Conservation (phyloP, 1,140 invertebrate genomes). For the Drosophila dunni region DNA sequence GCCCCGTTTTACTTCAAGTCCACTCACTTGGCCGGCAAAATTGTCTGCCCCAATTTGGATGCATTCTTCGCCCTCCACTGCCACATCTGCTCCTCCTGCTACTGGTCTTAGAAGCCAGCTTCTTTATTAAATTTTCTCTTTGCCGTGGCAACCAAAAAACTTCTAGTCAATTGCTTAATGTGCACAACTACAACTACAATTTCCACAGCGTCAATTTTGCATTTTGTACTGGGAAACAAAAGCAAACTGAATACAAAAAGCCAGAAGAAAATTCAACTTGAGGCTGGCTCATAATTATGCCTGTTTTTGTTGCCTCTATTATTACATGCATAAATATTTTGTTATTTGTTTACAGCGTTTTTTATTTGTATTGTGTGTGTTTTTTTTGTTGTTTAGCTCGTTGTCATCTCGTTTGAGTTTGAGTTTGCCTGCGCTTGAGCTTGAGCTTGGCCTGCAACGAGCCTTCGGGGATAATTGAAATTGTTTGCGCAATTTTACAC, state of each 20-base stretch:
- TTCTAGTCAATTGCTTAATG: constrained; percentile 72
- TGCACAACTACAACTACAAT: constrained; percentile 57
- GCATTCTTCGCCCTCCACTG: constrained; percentile 27
- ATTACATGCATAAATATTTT: constrained; percentile 64
- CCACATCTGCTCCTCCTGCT: no score
- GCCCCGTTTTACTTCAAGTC: constrained; percentile 58
- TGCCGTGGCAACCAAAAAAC: constrained; percentile 35
- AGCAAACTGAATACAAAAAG: constrained; percentile 2
- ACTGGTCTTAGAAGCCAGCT: constrained; percentile 17
- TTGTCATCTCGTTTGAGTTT: constrained; percentile 48
- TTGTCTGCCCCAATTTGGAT: constrained; percentile 70
- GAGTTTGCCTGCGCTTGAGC: constrained; percentile 21
- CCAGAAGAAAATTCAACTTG: constrained; percentile 34
- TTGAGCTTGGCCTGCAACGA: constrained; percentile 63
- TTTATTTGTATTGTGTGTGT: constrained; percentile 4
- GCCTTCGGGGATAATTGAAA: constrained; percentile 82
- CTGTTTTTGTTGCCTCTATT: constrained; percentile 74
- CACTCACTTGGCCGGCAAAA: constrained; percentile 49
- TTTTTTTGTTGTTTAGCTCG: constrained; percentile 36
- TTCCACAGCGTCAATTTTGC: constrained; percentile 68
- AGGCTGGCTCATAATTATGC: constrained; percentile 69
- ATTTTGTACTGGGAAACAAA: constrained; percentile 23
- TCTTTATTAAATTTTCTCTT: constrained; percentile 67
- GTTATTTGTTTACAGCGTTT: constrained; percentile 34
- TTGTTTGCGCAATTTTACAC: constrained; percentile 84